These are phyloP conservation scores for Brachyptera risi DNA, from an alignment of 2,888 invertebrate species.

Conservation along the genomic window DNA sequence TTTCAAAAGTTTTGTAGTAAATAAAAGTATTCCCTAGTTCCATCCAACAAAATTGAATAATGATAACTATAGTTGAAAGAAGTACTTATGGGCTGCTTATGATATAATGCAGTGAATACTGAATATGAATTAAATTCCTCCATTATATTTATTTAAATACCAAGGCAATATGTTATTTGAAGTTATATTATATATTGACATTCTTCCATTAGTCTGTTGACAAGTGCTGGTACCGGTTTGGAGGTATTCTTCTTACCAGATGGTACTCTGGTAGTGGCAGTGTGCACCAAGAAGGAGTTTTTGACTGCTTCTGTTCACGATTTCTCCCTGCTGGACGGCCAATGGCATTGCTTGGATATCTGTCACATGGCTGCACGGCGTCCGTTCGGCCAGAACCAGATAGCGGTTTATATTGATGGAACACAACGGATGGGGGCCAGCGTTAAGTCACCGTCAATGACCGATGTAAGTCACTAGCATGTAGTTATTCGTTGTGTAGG, in stretches of 20 bases:
- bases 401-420: constrained; percentile 56
- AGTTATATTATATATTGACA: too few relatives aligned
- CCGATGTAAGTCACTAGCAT: constrained; percentile 54
- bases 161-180: too few relatives aligned
- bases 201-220: constrained; percentile 51
- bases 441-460: constrained; percentile 53
- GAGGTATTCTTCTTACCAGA: constrained; percentile 56
- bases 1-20: too few relatives aligned
- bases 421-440: constrained; percentile 50
- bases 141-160: too few relatives aligned
- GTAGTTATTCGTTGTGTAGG: too few relatives aligned
- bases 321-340: constrained; percentile 43
- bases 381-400: constrained; percentile 56
- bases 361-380: constrained; percentile 47
- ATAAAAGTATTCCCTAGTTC: too few relatives aligned
- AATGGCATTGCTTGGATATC: constrained; percentile 57
- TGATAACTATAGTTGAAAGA: too few relatives aligned
- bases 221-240: constrained; percentile 52
- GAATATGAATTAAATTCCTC: too few relatives aligned
- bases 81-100: too few relatives aligned
- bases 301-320: constrained; percentile 51
- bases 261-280: constrained; percentile 53
- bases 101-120: too few relatives aligned
- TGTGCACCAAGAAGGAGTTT: constrained; percentile 54
- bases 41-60: too few relatives aligned